phyloP scores from a whole-genome alignment of 2,797 vertebrate genomes.

The Eurystomus glaucurus region DNA sequence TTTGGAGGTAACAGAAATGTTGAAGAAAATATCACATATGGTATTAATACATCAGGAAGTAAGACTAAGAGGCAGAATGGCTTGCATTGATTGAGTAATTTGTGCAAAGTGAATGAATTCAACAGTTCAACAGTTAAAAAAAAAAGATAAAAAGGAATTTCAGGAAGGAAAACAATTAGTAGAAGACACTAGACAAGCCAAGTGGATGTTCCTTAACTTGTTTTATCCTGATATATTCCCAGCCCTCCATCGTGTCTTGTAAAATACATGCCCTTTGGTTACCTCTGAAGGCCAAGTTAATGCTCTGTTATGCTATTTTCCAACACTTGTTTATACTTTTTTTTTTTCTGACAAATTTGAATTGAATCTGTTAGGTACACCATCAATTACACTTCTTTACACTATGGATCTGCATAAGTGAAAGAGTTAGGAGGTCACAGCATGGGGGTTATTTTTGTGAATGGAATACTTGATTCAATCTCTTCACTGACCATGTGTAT shows the following conservation, averaged over 20 bases:
- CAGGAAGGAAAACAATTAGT: background rate
- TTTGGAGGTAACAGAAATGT: background rate
- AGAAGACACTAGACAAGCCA: background rate
- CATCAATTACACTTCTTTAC: slow-evolving; percentile 39
- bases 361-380: slow-evolving; percentile 9
- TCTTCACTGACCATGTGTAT: background rate
- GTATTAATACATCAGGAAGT: background rate
- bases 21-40: background rate
- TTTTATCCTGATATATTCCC: background rate
- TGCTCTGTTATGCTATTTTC: background rate
- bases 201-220: background rate
- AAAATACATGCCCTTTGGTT: background rate
- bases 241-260: background rate
- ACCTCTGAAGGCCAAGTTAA: background rate
- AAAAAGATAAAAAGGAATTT: background rate
- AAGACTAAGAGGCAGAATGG: background rate
- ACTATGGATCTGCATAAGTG: slow-evolving; percentile 13
- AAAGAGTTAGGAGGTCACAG: slow-evolving; percentile 8
- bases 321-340: background rate
- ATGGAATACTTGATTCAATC: background rate
- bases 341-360: slow-evolving; percentile 13
- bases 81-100: background rate
- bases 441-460: background rate
- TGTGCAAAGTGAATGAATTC: background rate
- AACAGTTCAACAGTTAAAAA: background rate